phyloP scores from a whole-genome alignment of 2,113 vertebrate species.

The Erinaceus europaeus region DNA sequence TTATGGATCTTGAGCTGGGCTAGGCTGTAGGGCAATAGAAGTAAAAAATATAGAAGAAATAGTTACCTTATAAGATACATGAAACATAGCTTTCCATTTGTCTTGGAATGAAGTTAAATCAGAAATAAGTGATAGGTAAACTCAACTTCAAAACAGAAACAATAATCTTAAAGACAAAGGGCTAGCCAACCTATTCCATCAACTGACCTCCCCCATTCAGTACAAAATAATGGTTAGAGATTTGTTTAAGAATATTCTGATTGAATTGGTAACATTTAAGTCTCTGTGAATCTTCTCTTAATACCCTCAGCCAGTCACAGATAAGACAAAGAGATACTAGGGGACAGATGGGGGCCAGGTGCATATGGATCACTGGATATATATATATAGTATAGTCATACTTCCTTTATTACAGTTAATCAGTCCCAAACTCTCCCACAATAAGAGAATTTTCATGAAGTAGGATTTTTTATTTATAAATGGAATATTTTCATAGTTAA shows the following conservation, averaged over 20 bases:
- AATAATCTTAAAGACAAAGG: no score
- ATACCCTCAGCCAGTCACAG: no score
- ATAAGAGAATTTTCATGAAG: no score
- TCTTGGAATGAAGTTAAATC: neutral
- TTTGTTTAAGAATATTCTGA: neutral
- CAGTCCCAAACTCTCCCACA: no score
- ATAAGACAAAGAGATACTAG: no score
- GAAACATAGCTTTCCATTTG: neutral
- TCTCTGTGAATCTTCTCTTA: no score
- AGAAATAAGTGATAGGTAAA: neutral
- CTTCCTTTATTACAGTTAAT: no score
- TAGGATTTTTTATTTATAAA: no score
- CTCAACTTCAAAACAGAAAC: slow-evolving; percentile 6
- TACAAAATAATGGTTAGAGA: neutral
- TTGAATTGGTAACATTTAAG: neutral
- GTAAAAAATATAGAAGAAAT: neutral
- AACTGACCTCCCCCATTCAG: neutral
- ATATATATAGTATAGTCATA: no score
- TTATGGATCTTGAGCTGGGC: neutral
- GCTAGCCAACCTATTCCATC: neutral
- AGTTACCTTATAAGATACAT: neutral
- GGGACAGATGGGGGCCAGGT: no score
- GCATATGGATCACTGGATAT: no score
- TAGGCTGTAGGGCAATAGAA: neutral
- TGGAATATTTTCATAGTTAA: no score